phyloP scores from a whole-genome alignment of 2,113 vertebrate species.

The Neolamprologus caudopunctatus region DNA sequence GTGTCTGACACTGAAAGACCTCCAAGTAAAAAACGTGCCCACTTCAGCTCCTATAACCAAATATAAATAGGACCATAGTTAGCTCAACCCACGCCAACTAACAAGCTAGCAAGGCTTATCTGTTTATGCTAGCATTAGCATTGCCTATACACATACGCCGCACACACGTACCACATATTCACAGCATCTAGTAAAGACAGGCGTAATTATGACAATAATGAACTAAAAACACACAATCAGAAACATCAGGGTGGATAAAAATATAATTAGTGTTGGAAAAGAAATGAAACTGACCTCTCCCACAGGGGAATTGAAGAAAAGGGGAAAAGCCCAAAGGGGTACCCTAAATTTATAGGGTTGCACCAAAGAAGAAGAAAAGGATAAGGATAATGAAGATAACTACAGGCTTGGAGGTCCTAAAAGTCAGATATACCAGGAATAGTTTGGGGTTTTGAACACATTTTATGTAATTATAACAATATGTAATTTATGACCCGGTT shows the following conservation, averaged over 20 bases:
- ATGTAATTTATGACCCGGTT: neutral
- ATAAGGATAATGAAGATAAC: neutral
- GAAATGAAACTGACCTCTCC: neutral
- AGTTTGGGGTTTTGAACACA: neutral
- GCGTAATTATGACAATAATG: neutral
- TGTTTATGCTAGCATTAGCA: neutral
- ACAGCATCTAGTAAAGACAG: neutral
- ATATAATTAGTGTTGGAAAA: neutral
- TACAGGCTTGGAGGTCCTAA: neutral
- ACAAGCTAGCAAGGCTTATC: neutral
- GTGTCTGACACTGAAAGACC: neutral
- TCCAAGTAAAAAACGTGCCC: neutral
- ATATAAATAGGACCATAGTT: rapidly evolving
- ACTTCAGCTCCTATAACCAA: neutral
- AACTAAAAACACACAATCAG: neutral
- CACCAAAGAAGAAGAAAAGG: neutral
- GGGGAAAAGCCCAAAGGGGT: neutral
- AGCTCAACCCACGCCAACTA: neutral
- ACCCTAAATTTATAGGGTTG: neutral
- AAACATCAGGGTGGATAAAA: neutral
- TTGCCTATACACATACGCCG: neutral
- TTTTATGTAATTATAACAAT: neutral
- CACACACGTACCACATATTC: neutral
- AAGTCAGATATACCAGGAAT: neutral
- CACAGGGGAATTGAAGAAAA: neutral